These are phyloP conservation scores for Anabacerthia variegaticeps DNA, from an alignment of 2,797 vertebrate genomes.

Conservation along the genomic window DNA sequence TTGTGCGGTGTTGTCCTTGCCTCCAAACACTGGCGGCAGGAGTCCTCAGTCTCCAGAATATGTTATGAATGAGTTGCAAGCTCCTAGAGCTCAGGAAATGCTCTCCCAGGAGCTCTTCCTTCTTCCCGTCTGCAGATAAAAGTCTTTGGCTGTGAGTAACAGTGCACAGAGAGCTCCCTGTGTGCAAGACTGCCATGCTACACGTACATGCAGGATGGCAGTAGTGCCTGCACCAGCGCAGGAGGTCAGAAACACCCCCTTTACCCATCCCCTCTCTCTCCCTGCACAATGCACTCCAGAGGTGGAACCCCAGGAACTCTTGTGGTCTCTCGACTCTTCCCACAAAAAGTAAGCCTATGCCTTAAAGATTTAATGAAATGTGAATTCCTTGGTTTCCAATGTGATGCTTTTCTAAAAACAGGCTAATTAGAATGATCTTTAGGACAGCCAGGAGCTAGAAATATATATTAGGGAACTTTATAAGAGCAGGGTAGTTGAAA, in stretches of 20 bases:
- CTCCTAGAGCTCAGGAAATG: not conserved
- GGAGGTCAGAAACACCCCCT: not conserved
- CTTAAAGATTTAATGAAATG: not conserved
- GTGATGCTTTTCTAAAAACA: not conserved
- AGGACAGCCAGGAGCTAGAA: not conserved
- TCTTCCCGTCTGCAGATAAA: not conserved
- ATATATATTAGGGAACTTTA: not conserved
- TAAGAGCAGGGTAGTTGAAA: constrained; percentile 15
- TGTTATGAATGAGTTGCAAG: not conserved
- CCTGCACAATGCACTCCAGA: not conserved
- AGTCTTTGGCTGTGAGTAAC: not conserved
- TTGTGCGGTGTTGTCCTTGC: not conserved
- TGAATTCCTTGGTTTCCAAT: not conserved
- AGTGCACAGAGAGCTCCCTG: not conserved
- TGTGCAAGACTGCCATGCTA: not conserved
- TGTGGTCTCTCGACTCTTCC: not conserved
- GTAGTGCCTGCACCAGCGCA: not conserved
- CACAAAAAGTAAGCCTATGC: not conserved
- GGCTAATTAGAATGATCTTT: constrained; percentile 29
- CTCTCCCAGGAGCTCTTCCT: not conserved
- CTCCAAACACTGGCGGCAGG: not conserved
- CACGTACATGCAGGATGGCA: not conserved
- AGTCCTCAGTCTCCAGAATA: not conserved
- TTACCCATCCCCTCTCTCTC: not conserved
- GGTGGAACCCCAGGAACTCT: not conserved